Percentiles rank a stretch among this genome's conserved stretches.
Evolutionary conservation across 2,113 vertebrate species (phyloP).

Genomic region (Talpa occidentalis): DNA sequence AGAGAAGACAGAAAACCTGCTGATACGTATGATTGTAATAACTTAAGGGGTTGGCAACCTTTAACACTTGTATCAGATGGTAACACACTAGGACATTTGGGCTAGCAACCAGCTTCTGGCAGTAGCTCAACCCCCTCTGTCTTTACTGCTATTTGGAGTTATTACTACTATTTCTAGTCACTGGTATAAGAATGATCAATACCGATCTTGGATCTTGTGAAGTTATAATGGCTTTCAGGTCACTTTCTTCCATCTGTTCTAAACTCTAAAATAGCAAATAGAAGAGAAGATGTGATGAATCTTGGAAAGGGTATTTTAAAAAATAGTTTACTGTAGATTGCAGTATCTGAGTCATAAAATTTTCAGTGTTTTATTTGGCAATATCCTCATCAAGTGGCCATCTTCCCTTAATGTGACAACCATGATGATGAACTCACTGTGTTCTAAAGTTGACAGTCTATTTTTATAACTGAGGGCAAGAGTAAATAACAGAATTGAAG

Average conservation of each 20-base stretch:
- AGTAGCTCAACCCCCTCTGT: background rate
- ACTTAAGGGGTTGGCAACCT: conserved; percentile 61
- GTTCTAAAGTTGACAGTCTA: accelerated
- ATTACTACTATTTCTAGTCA: background rate
- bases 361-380: background rate
- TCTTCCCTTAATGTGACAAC: background rate
- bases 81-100: conserved; percentile 57
- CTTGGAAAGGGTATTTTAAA: background rate
- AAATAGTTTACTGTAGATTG: background rate
- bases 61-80: conserved; percentile 56
- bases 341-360: background rate
- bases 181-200: background rate
- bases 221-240: background rate
- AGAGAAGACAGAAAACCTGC: conserved; percentile 16
- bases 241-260: background rate
- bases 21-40: background rate
- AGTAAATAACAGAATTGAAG: background rate
- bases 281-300: background rate
- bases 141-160: conserved; percentile 45
- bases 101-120: conserved; percentile 42
- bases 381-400: background rate
- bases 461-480: background rate
- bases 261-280: background rate
- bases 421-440: background rate
- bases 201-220: conserved; percentile 11